Conservation (phyloP, 1,140 invertebrate genomes). For the Diorhabda carinulata region DNA sequence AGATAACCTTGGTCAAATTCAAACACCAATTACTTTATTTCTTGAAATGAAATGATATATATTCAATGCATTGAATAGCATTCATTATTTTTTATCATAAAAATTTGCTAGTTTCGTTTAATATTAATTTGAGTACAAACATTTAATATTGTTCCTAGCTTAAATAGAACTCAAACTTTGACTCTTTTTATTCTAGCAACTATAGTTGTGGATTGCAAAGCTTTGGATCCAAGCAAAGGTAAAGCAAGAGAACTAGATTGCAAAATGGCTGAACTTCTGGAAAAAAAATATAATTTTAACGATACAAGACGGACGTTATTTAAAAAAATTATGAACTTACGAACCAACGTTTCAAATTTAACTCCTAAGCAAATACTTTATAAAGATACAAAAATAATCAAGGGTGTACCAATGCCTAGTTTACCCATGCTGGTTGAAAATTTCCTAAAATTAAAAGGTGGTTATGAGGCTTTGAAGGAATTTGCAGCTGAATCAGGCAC, state of each 20-base stretch:
- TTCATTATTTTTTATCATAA: background rate
- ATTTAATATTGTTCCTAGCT: background rate
- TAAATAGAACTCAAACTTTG: background rate
- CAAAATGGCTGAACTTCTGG: conserved; percentile 51
- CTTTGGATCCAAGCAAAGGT: conserved; percentile 58
- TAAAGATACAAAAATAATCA: conserved; percentile 51
- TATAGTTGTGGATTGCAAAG: conserved; percentile 72
- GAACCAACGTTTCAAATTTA: conserved; percentile 47
- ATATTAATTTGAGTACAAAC: background rate
- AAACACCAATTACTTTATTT: no score
- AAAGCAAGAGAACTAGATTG: conserved; percentile 60
- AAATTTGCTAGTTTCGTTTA: background rate
- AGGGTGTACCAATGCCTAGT: conserved; percentile 47
- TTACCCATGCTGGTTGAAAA: conserved; percentile 53
- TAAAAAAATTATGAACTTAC: conserved; percentile 44
- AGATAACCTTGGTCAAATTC: no score
- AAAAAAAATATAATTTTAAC: conserved; percentile 45
- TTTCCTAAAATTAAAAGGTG: conserved; percentile 49
- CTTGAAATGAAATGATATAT: no score
- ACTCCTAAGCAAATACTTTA: conserved; percentile 48
- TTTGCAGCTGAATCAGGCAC: conserved; percentile 49
- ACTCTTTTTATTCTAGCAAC: conserved; percentile 53
- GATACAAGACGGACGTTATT: conserved; percentile 35
- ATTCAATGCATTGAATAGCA: no score
- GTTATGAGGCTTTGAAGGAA: conserved; percentile 46